Base-by-base conservation (phyloP, 2,113 vertebrate genomes). In the Odontophorus gujanensis region DNA sequence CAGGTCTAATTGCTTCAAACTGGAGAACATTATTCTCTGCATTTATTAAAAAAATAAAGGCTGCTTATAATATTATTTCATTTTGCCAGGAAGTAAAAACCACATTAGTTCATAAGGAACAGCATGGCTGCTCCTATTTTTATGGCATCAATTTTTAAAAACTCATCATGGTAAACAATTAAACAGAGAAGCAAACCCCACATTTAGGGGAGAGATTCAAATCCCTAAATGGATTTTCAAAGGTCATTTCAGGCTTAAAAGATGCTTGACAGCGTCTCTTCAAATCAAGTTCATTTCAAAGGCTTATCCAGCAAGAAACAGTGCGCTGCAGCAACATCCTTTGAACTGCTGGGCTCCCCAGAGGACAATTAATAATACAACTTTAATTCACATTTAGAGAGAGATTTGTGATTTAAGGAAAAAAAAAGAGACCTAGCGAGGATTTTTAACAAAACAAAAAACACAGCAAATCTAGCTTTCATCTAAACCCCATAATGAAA, bases 321-420 rank as follows among this genome's bases (percentile, higher is more conserved):
- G 73, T 65, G 71, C 53, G 79, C 34, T 91, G 79, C 90, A 89
- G 63, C 55, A 84, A 57, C 43, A 74, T 22, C 81, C 94, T 91
- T 92, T 95, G 95, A 97, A 95, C 95, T 69, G 58, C 4, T 77
- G 30, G 25, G 72, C 43, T 96, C 94, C 92, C 90, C 38, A 51
- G 91, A 97, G 96, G 90, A 96, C 97, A 97, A 97, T 93, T 95
- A 95, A 91, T 97, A 96, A 97, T 85, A 96, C 75, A 96, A 96
- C 63, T 96, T 96, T 91, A 97, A 97, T 96, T 94, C 87, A 92
- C 95, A 95, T 97, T 95, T 96, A 97, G 75, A 96, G 89, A 76
- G 94, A 92, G 92, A 90, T 84, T 92, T 92, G 66, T 87, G 38
- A 17, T 43, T 93, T 90, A 80, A 59, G 38, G 82, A 80, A 28